Evolutionary conservation across 2,888 invertebrate species (phyloP), one percentile per base, ranked within the genome.

Genomic region (Ernsta delagoae): DNA sequence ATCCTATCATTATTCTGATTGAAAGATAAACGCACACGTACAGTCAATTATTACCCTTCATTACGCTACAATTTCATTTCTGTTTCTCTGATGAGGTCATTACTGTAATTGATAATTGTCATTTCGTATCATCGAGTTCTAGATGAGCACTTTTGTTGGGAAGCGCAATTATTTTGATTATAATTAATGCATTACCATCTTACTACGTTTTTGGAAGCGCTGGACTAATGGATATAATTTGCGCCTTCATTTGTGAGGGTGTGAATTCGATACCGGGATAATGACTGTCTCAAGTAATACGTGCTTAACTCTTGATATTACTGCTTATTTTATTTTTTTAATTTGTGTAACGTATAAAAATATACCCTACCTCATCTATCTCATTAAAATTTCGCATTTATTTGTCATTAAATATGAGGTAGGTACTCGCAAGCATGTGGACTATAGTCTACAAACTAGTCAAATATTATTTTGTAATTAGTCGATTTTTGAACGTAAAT

Each of bases 81-180:
- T 16, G 48, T 24, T 48, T 56, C 48, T 59, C 59, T 65, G 65
- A 65, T 65, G 59, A 65, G 65, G 45, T 59, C 65, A 59, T 65
- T 65, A 65, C 11, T 36, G 59, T 48, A 65, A 65, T 59, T 50
- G 39, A 65, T 65, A 65, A 65, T 65, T 48, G 50, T 65, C 59
- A 59, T 50, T 59, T 50, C 16, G 54, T 43, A 31, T 43, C n/a
- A 63, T 54, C 63, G 24, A 36, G 50, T 31, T 60, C 60, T 36
- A 63, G 41, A 63, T 53, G 9, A 39, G 12, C 39, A 9, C 48
- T 53, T 12, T 62, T 53, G 53, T 62, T 41, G 59, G 12, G 16
- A 53, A 31, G 31, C 45, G 31, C 24, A 39, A 53, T 53, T 63
- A 34, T 63, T 54, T 39, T 63, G 7, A 63, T 41, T 56, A 56